Conservation (phyloP, 2,113 vertebrate species). For the Dasyprocta punctata region DNA sequence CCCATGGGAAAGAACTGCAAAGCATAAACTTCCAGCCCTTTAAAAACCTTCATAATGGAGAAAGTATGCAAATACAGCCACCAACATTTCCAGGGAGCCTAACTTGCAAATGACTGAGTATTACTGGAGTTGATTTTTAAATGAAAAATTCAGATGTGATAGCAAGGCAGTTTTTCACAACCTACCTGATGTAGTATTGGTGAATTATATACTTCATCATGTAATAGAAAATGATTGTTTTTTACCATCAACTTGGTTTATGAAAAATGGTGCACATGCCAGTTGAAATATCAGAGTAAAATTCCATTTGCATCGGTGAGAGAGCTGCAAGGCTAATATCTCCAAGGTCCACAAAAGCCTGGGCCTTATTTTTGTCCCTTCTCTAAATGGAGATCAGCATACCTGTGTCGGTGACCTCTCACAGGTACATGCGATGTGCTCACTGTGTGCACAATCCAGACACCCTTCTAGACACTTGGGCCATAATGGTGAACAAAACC, state of each 20-base stretch:
- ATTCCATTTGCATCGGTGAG: constrained; percentile 70
- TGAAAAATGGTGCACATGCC: constrained; percentile 73
- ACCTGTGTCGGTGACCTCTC: constrained; percentile 37
- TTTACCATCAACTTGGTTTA: constrained; percentile 72
- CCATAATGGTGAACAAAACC: neutral
- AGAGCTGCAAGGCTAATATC: constrained; percentile 72
- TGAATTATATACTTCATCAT: constrained; percentile 58
- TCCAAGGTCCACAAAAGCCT: constrained; percentile 51
- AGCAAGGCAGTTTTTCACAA: constrained; percentile 59
- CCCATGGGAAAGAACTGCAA: constrained; percentile 60
- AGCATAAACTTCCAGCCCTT: constrained; percentile 71
- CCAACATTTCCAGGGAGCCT: constrained; percentile 40
- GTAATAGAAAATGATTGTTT: constrained; percentile 49
- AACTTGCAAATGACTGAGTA: constrained; percentile 33
- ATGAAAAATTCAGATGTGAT: constrained; percentile 68
- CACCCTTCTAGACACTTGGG: neutral
- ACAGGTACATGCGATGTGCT: neutral
- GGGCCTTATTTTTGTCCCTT: constrained; percentile 59
- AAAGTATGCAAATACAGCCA: constrained; percentile 47
- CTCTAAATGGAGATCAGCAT: constrained; percentile 79
- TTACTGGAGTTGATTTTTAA: constrained; percentile 61
- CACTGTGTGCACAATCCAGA: no score
- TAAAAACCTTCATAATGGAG: constrained; percentile 37
- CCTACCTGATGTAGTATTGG: neutral
- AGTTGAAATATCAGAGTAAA: constrained; percentile 78